phyloP scores from a whole-genome alignment of 2,113 vertebrate species.

The Gopherus flavomarginatus region DNA sequence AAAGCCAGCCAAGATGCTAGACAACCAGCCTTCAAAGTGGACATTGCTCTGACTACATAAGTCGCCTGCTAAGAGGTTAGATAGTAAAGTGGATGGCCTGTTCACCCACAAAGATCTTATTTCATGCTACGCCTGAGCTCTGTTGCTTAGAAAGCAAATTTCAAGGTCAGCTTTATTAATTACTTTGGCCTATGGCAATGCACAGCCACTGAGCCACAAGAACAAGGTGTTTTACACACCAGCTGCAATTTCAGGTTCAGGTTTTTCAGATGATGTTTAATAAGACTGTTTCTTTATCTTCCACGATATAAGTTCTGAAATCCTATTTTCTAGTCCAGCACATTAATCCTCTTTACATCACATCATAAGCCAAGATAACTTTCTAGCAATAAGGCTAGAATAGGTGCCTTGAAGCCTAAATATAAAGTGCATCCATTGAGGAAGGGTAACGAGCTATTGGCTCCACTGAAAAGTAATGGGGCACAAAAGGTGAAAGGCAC shows the following conservation, averaged over 20 bases:
- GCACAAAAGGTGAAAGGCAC: accelerated
- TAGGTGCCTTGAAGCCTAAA: neutral
- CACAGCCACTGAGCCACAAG: neutral
- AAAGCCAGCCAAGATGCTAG: neutral
- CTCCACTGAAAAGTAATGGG: neutral
- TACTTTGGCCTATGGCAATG: neutral
- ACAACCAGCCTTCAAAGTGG: neutral
- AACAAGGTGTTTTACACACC: neutral
- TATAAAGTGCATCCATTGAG: neutral
- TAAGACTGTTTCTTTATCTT: neutral
- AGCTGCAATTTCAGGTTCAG: neutral
- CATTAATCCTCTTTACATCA: neutral
- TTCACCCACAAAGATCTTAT: neutral
- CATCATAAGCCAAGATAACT: neutral
- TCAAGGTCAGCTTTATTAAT: neutral
- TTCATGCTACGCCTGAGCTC: neutral
- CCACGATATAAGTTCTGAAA: neutral
- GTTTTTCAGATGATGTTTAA: neutral
- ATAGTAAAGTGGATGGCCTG: neutral
- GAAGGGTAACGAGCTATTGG: neutral
- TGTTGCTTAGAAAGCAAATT: neutral
- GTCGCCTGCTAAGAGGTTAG: neutral
- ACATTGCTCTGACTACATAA: neutral
- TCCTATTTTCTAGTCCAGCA: neutral
- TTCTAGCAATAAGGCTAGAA: neutral